A percentile compares a stretch with the other conserved stretches of the same genome.
phyloP scores from a whole-genome alignment of 1,140 invertebrate species.

The Bradysia coprophila region DNA sequence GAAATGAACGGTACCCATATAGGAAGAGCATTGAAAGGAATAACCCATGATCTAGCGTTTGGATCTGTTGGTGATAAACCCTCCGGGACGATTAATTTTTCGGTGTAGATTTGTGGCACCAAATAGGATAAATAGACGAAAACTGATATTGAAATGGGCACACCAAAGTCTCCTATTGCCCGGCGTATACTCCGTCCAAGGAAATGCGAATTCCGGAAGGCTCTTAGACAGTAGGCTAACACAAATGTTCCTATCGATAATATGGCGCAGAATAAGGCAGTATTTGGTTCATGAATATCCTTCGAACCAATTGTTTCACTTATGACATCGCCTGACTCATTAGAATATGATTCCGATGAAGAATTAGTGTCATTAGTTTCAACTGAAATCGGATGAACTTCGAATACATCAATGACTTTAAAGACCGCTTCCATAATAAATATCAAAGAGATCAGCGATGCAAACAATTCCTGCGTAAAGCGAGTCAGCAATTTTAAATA shows the following conservation, averaged over 20 bases:
- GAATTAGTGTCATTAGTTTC: constrained; percentile 26
- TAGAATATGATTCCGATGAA: not conserved
- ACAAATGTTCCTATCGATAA: constrained; percentile 75
- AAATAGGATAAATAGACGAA: constrained; percentile 68
- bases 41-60: constrained; percentile 48
- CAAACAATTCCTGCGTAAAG: too few species aligned
- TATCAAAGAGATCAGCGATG: too few species aligned
- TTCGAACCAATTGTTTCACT: not conserved
- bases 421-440: constrained; percentile 72
- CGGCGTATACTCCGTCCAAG: constrained; percentile 70
- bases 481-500: too few species aligned
- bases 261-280: constrained; percentile 73
- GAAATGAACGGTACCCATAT: constrained; percentile 57
- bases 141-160: constrained; percentile 72
- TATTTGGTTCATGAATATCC: constrained; percentile 55
- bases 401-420: constrained; percentile 51
- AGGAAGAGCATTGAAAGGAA: constrained; percentile 46
- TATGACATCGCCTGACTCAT: not conserved
- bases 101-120: constrained; percentile 49
- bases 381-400: constrained; percentile 38
- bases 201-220: constrained; percentile 84
- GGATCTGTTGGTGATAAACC: constrained; percentile 55
- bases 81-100: constrained; percentile 67
- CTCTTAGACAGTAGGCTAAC: constrained; percentile 72
- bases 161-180: constrained; percentile 82